phyloP scores from a whole-genome alignment of 2,113 vertebrate species.

The Pachypanchax playfairii region DNA sequence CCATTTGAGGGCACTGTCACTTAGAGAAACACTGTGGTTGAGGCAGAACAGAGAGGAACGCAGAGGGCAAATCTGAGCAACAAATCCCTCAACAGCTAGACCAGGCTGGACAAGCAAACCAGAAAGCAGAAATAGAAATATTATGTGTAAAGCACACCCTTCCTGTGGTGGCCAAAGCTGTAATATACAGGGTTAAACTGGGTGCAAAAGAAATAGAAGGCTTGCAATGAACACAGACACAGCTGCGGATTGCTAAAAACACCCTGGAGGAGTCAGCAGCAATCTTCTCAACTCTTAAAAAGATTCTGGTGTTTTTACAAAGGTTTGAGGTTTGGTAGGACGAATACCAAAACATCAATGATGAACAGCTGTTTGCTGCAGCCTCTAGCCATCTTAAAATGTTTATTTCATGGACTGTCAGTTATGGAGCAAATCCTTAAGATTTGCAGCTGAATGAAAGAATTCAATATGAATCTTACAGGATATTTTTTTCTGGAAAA shows the following conservation, averaged over 20 bases:
- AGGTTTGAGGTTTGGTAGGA: conserved; percentile 30
- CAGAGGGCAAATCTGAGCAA: conserved; percentile 8
- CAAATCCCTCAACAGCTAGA: conserved; percentile 47
- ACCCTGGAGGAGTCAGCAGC: conserved; percentile 40
- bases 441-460: conserved; percentile 7
- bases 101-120: conserved; percentile 40
- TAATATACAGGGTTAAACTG: conserved; percentile 50
- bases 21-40: conserved; percentile 54
- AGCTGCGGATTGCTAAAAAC: conserved; percentile 65
- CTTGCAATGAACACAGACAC: conserved; percentile 53
- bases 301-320: conserved; percentile 39
- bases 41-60: conserved; percentile 39
- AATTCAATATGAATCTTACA: conserved; percentile 2
- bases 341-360: conserved; percentile 32
- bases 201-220: conserved; percentile 66
- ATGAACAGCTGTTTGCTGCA: conserved; percentile 25
- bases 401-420: conserved; percentile 36
- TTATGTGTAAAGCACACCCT: conserved; percentile 79
- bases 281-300: conserved; percentile 43
- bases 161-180: conserved; percentile 60
- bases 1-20: conserved; percentile 52
- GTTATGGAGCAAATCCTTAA: not conserved
- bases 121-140: conserved; percentile 65
- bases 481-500: conserved; percentile 23
- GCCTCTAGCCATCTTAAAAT: conserved; percentile 21